Conservation (phyloP, 2,888 invertebrate species). For the Drosophila histrio region DNA sequence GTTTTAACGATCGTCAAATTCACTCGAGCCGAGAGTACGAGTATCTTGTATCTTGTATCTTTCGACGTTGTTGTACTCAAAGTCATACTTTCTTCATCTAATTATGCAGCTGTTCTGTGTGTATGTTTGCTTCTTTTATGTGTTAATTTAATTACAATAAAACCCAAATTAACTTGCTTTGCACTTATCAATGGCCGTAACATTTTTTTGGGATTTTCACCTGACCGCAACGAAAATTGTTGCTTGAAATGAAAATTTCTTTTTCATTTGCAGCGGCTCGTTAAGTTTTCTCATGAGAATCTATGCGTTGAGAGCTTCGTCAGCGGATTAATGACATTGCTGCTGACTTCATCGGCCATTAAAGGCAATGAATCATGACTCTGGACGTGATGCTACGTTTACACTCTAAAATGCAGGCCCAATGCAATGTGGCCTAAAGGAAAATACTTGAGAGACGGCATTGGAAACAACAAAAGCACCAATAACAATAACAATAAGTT, state of each 20-base stretch:
- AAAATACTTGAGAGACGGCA: slow-evolving; percentile 7
- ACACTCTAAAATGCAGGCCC: slow-evolving; percentile 24
- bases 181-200: slow-evolving; percentile 60
- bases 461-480: slow-evolving; percentile 1
- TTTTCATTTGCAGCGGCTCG: slow-evolving; percentile 63
- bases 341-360: slow-evolving; percentile 69
- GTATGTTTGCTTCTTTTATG: slow-evolving; percentile 47
- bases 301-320: slow-evolving; percentile 20
- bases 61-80: neutral
- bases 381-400: slow-evolving; percentile 28
- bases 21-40: slow-evolving; percentile 43
- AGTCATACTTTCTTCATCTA: slow-evolving; percentile 73
- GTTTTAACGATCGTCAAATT: slow-evolving; percentile 56
- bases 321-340: slow-evolving; percentile 26
- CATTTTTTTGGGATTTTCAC: slow-evolving; percentile 48
- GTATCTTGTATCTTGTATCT: slow-evolving; percentile 13
- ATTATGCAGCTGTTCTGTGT: slow-evolving; percentile 71
- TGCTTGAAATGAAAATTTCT: slow-evolving; percentile 46
- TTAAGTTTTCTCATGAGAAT: slow-evolving; percentile 53
- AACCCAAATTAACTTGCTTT: slow-evolving; percentile 66
- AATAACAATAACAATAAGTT: slow-evolving; percentile 10
- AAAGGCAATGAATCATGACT: slow-evolving; percentile 68
- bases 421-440: slow-evolving; percentile 26
- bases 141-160: slow-evolving; percentile 78
- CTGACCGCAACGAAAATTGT: slow-evolving; percentile 25